phyloP scores from a whole-genome alignment of 2,113 vertebrate genomes.

The Herpetotheres cachinnans region DNA sequence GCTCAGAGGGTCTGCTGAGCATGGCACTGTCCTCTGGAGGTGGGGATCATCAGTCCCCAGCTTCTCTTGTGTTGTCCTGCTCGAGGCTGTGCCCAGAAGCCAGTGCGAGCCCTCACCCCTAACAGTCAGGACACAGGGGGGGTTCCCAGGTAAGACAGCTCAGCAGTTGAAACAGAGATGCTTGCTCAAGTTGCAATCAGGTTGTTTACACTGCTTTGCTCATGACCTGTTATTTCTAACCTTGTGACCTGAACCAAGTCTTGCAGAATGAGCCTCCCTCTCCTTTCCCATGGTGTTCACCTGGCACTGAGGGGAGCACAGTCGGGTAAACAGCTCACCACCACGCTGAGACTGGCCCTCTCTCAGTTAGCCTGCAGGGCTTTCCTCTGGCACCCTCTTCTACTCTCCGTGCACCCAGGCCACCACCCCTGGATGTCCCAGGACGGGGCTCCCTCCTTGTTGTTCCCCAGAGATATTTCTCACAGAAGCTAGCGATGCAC shows the following conservation, averaged over 20 bases:
- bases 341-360: fast-evolving
- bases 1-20: neutral
- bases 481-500: neutral
- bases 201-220: neutral
- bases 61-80: neutral
- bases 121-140: neutral
- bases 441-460: neutral
- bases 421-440: neutral
- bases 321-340: neutral
- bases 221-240: neutral
- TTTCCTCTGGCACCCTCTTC: neutral
- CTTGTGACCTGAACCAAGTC: neutral
- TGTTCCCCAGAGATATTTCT: neutral
- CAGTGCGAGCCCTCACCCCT: neutral
- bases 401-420: neutral
- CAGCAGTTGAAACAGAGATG: neutral
- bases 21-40: neutral
- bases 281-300: neutral
- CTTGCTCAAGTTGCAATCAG: neutral
- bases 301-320: neutral
- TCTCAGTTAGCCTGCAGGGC: neutral
- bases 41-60: neutral
- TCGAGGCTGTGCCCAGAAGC: fast-evolving
- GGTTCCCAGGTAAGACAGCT: neutral
- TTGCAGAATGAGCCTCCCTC: neutral